Percentiles rank a stretch among this genome's conserved stretches.
These are phyloP conservation scores for Crypturellus undulatus DNA, from an alignment of 2,113 vertebrate species.

Conservation along the genomic window DNA sequence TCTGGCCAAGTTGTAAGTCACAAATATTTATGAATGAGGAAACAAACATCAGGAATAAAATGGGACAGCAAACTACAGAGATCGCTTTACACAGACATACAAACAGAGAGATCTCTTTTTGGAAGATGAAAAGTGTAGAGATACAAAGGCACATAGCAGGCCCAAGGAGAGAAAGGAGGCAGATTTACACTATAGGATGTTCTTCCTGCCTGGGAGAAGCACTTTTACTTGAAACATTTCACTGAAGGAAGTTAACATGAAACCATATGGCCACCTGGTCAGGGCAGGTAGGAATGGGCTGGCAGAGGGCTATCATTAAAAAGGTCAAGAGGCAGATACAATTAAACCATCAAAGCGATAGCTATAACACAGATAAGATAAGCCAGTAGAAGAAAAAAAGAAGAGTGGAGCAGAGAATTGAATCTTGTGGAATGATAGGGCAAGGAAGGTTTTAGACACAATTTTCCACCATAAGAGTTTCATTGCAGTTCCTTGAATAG, in stretches of 20 bases:
- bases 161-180: not conserved
- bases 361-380: constrained; percentile 30
- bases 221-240: not conserved
- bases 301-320: constrained; percentile 16
- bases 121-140: not conserved
- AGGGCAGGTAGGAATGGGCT: not conserved
- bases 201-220: not conserved
- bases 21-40: not conserved
- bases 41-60: not conserved
- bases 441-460: not conserved
- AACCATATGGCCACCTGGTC: not conserved
- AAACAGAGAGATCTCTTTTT: not conserved
- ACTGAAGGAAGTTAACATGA: constrained; percentile 1
- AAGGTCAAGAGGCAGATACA: constrained; percentile 24
- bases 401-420: not conserved
- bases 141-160: not conserved
- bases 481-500: not conserved
- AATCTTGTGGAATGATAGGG: not conserved
- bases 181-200: not conserved
- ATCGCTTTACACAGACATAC: not conserved
- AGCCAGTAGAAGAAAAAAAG: not conserved
- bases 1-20: not conserved
- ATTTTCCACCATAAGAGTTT: not conserved
- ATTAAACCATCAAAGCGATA: constrained; percentile 25
- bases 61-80: not conserved